Base-by-base conservation (phyloP, 2,797 vertebrate genomes). In the Protonibea diacanthus region DNA sequence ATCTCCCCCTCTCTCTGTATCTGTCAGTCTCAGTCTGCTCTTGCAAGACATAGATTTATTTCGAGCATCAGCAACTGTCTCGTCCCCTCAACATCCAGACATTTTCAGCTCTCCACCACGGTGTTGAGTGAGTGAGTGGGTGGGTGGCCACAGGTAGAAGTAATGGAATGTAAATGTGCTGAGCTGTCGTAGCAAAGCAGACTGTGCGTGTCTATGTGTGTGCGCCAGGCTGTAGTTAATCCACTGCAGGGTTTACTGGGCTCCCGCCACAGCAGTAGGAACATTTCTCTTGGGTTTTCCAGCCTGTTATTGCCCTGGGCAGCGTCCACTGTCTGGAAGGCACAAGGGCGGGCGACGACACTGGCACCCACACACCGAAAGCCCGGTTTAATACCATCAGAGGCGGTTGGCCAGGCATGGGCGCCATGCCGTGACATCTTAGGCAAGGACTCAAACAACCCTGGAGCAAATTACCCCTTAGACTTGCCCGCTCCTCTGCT, bases 331-430 rank as follows among this genome's bases (percentile, higher is more conserved):
- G 88, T 85, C 80, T 86, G 78, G 61, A 79, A 79, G 83, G 62
- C 9, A 33, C 57, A 40, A 38, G 74, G 75, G 33, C 21, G 17
- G 49, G 72, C 55, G 45, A 74, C 33, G 47, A 76, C 52, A 45
- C 70, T 84, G 84, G 86, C 86, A 87, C 71, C 3, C 44, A 42
- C 59, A 67, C 52, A 70, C 82, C 78, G 25, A 84, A 82, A 78
- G 58, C 78, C 84, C 58, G 33, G 73, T 93, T 93, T 94, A 92
- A 91, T 91, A 85, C 47, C 80, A 89, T 91, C 83, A 91, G 79
- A 88, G 83, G 84, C 76, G 45, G 74, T 74, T 87, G 71, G 82
- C 68, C 18, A 53, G 71, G 82, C 81, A 70, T 48, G 49, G 85
- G 78, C 57, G 38, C 82, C 90, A 80, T 76, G 89, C 81, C 49